A percentile compares a stretch with the other conserved stretches of the same genome.
Conservation (phyloP, 2,888 invertebrate genomes). For the Dryococelus australis region DNA sequence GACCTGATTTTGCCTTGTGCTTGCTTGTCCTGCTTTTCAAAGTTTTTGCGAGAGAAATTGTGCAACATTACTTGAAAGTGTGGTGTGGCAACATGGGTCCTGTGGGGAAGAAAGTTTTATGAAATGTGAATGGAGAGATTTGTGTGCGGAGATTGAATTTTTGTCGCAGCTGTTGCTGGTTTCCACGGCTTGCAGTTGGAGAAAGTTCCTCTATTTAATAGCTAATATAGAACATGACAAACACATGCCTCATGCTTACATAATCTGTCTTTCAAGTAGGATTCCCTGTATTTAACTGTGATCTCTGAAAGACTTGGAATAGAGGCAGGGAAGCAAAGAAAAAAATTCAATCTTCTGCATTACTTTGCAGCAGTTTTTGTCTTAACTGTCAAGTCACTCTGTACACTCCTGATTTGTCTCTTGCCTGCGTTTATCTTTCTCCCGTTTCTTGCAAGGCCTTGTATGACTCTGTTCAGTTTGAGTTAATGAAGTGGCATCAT, state of each 20-base stretch:
- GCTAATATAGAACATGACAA: background rate
- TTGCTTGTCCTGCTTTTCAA: background rate
- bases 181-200: background rate
- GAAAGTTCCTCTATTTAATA: background rate
- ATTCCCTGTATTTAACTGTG: background rate
- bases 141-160: background rate
- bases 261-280: background rate
- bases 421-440: background rate
- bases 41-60: background rate
- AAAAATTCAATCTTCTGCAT: constrained; percentile 16
- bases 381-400: background rate
- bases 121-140: background rate
- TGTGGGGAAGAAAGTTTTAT: background rate
- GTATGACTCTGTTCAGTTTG: constrained; percentile 12
- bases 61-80: background rate
- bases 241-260: too few species aligned
- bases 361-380: constrained; percentile 13
- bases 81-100: background rate
- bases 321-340: background rate
- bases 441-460: background rate
- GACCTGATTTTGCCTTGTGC: background rate
- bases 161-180: background rate
- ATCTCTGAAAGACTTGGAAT: constrained; percentile 9
- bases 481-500: constrained; percentile 17
- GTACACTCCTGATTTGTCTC: background rate